phyloP scores from a whole-genome alignment of 2,113 vertebrate genomes.

The Meles meles region DNA sequence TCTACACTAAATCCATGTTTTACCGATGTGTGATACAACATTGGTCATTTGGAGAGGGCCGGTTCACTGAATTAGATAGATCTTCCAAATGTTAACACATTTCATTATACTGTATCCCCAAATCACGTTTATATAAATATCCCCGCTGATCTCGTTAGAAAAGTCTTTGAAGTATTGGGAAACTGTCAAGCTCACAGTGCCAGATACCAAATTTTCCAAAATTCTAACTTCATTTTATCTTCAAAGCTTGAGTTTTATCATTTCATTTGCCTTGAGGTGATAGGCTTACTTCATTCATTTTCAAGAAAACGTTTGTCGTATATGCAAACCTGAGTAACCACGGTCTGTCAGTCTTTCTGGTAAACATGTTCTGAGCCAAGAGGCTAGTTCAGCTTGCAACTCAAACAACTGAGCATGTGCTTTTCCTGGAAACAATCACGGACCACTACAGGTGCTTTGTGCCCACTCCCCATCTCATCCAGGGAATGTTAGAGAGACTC shows the following conservation, averaged over 20 bases:
- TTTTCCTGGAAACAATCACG: not conserved
- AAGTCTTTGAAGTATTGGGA: not conserved
- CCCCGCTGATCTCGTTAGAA: not conserved
- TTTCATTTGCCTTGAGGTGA: not conserved
- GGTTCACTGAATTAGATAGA: not conserved
- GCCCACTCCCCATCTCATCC: not conserved
- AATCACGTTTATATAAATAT: not conserved
- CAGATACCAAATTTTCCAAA: not conserved
- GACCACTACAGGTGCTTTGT: not conserved
- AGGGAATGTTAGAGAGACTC: not conserved
- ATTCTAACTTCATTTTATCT: not conserved
- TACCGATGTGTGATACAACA: not conserved
- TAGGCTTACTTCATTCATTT: not conserved
- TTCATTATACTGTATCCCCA: not conserved
- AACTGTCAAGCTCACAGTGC: not conserved
- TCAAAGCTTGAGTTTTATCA: not conserved
- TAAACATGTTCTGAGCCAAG: not conserved
- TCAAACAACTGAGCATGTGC: rapidly evolving
- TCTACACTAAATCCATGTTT: not conserved
- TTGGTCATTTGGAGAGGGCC: not conserved
- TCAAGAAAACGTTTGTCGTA: not conserved
- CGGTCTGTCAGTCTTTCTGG: not conserved
- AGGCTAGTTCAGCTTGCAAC: not conserved
- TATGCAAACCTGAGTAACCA: not conserved
- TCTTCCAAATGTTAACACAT: not conserved